phyloP scores from a whole-genome alignment of 1,140 invertebrate genomes.

The Drosophila sproati region DNA sequence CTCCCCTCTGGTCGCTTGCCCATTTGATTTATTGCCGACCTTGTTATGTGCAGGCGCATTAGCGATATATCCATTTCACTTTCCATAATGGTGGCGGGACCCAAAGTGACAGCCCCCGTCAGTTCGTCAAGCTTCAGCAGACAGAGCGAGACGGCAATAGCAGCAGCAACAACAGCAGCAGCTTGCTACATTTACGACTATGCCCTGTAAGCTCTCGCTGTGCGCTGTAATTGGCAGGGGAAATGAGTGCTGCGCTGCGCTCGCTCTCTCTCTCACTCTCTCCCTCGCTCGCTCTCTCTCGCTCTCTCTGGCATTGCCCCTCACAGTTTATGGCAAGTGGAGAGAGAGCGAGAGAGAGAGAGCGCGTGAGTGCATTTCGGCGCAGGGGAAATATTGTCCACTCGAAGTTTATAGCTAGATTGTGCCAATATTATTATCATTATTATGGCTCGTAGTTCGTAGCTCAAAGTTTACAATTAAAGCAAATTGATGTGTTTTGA shows the following conservation, averaged over 20 bases:
- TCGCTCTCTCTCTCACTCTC: conserved; percentile 1
- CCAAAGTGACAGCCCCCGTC: conserved; percentile 61
- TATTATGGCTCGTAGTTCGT: conserved; percentile 20
- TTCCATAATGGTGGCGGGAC: conserved; percentile 79
- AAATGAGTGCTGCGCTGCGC: conserved; percentile 39
- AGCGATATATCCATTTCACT: conserved; percentile 84
- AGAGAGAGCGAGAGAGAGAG: conserved; percentile 1
- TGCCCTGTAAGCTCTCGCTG: conserved; percentile 26
- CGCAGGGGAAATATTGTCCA: conserved; percentile 53
- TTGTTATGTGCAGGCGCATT: conserved; percentile 84
- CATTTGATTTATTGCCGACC: conserved; percentile 84
- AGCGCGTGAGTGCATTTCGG: conserved; percentile 43
- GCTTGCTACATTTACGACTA: conserved; percentile 28
- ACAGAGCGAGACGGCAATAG: conserved; percentile 59
- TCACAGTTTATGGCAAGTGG: conserved; percentile 63
- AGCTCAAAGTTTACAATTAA: conserved; percentile 26
- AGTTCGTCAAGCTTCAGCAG: conserved; percentile 48
- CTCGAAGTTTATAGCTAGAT: conserved; percentile 9
- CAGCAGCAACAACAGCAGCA: conserved; percentile 1
- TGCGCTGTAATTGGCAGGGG: conserved; percentile 60
- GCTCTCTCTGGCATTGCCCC: conserved; percentile 35
- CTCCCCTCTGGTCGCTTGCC: conserved; percentile 27
- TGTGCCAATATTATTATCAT: neutral
- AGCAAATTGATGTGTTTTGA: conserved; percentile 66
- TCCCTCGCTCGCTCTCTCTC: neutral